Base-by-base conservation (phyloP, 2,113 vertebrate species). In the Strigops habroptila region DNA sequence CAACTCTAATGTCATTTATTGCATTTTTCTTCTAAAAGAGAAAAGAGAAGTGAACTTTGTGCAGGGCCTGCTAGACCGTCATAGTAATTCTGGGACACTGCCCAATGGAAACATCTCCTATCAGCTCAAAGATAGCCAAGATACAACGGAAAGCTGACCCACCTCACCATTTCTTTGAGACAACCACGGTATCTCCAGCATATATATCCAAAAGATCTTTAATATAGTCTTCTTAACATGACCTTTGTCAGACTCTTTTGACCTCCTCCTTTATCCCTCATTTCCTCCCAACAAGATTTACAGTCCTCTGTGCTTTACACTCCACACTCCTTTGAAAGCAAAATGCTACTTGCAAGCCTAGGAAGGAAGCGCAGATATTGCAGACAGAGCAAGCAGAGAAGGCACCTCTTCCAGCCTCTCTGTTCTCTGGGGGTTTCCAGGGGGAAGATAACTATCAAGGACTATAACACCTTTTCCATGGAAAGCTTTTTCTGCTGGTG, bases 261-360 rank as follows among this genome's bases (percentile, higher is more conserved):
- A 31, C 43, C 18, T 77, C 30, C 6, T 77, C 35, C 30, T 81
- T n/a, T 28, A 2, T 31, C 8, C 28, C 22, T 49, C 55, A 35
- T 7, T 63, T 4, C 9, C 14, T 16, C 14, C 12, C 7, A n/a
- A 12, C 18, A 31, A 37, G 35, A 67, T 35, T 81, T 27, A 49
- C 22, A 55, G 39, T 16, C 4, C 25, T 37, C 41, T 8, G 7
- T 21, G 39, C 18, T 49, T 73, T 35, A 28, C 7, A 19, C 14
- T 37, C 46, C 57, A 19, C 14, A 12, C 4, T 35, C 31, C 33
- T 52, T 31, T 33, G 65, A 49, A 74, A 25, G 44, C 44, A 86
- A 75, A 92, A 60, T 35, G 31, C 13, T 10, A 16, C 28, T 22
- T 0, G 0, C 7, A 53, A 60, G 62, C 31, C 21, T 1, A 4